Base-by-base conservation (phyloP, 2,113 vertebrate genomes). In the Oryzias javanicus region DNA sequence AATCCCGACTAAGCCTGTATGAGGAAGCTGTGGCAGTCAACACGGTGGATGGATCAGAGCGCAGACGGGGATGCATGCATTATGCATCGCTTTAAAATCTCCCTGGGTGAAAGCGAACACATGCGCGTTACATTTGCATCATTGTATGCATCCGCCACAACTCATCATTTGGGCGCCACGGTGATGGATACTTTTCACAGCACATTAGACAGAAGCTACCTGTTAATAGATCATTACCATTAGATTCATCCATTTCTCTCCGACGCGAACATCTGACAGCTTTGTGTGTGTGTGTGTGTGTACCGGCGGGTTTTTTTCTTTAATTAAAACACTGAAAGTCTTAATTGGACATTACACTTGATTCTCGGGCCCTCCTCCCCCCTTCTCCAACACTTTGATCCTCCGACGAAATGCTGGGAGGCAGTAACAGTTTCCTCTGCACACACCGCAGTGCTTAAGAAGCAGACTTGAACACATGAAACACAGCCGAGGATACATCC, bases 1-100 rank as follows among this genome's bases (percentile, higher is more conserved):
- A 90, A 91, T 90, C 82, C 74, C 63, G 85, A 86, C 83, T 90
- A 90, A 90, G 86, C 85, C 79, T 2, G 78, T 66, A 55, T 87
- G 81, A 90, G 84, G 78, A 89, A 89, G 78, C 82, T n/a, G 68
- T 79, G 68, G 86, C 82, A 88, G 86, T 85, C 67, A 84, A 87
- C 86, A 88, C 84, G 85, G 86, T 83, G 68, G 84, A 78, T 70
- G 88, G 86, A 90, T 88, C 79, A 86, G 81, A 80, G 80, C 76
- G 71, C 66, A 88, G 83, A 81, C 88, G 74, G 78, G 53, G 65
- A 70, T 60, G 47, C 84, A 92, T 91, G 82, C 87, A 91, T 92
- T 85, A 92, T 92, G 88, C 82, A 91, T 84, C 59, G 64, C 2
- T 70, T 80, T 75, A 73, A 84, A 86, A 82, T 76, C 83, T 86